Percentiles rank a stretch among this genome's conserved stretches.
Conservation (phyloP, 2,797 vertebrate genomes). For the Choloepus didactylus region DNA sequence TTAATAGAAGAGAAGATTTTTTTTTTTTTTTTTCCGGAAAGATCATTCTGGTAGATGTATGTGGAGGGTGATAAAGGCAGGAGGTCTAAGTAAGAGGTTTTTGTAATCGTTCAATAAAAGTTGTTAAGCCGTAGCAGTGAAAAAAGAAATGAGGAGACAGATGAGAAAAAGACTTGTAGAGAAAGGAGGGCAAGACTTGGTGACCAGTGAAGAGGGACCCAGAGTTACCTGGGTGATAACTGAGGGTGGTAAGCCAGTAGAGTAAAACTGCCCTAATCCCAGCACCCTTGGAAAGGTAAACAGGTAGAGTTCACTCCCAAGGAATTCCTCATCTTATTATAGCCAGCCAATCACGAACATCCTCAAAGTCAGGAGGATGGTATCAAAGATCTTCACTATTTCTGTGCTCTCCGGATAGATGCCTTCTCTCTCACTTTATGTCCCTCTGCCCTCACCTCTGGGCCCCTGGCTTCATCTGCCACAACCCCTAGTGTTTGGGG, state of each 20-base stretch:
- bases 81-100: neutral
- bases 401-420: neutral
- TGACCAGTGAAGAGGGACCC: neutral
- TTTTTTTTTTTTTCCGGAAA: neutral
- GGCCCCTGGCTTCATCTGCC: neutral
- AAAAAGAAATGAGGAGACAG: neutral
- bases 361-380: neutral
- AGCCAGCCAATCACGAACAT: neutral
- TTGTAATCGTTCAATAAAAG: neutral
- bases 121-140: neutral
- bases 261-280: neutral
- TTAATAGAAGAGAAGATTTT: too few species aligned
- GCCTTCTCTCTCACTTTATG: neutral
- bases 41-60: neutral
- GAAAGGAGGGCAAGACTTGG: neutral
- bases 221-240: neutral
- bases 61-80: neutral
- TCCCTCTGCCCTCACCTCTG: neutral
- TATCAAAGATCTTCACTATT: neutral
- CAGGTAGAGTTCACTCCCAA: neutral
- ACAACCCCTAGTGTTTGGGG: neutral
- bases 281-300: neutral
- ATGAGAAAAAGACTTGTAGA: neutral
- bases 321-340: too few species aligned
- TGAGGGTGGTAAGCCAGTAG: neutral